Evolutionary conservation across 2,113 vertebrate genomes (phyloP).

Genomic region (Aptenodytes patagonicus): DNA sequence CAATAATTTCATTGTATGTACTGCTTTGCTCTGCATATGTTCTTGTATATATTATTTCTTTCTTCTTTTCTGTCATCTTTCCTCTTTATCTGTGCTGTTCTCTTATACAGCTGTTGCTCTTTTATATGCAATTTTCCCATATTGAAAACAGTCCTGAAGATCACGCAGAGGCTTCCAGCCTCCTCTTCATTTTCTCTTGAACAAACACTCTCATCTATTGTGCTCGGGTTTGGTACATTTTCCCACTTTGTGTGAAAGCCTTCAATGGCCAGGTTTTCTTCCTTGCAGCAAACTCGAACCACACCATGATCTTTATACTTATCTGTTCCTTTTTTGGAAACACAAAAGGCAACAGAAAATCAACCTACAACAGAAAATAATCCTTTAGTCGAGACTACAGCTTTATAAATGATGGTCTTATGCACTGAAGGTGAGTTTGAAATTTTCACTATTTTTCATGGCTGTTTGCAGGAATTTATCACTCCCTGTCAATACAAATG

Average conservation of each 20-base stretch:
- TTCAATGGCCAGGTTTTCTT: neutral
- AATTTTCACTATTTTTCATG: neutral
- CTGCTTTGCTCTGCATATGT: neutral
- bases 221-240: neutral
- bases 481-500: neutral
- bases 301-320: neutral
- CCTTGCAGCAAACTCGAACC: neutral
- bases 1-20: neutral
- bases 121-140: neutral
- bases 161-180: neutral
- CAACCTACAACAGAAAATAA: neutral
- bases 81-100: neutral
- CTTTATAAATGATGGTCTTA: neutral
- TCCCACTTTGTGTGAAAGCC: neutral
- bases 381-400: neutral
- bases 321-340: neutral
- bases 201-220: neutral
- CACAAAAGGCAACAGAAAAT: neutral
- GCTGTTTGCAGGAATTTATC: neutral
- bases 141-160: neutral
- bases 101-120: neutral
- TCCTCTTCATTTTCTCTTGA: neutral
- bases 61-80: neutral
- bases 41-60: neutral
- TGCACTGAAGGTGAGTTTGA: neutral